Evolutionary conservation across 2,113 vertebrate species (phyloP).

Genomic region (Apodemus speciosus): DNA sequence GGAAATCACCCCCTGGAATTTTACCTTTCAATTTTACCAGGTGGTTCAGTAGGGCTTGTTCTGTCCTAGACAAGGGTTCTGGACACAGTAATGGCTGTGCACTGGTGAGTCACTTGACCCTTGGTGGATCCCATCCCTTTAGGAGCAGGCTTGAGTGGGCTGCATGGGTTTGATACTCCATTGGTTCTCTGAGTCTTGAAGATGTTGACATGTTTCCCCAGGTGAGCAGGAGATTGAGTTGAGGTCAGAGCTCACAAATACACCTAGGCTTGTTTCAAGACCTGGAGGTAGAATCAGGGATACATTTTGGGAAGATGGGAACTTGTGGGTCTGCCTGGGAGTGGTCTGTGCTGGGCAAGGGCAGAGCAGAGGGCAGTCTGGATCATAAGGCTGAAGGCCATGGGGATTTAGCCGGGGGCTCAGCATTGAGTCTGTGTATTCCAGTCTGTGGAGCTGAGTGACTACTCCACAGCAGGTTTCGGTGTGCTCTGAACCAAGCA

Average conservation of each 20-base stretch:
- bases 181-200: accelerated
- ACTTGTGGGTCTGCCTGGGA: neutral
- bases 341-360: neutral
- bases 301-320: neutral
- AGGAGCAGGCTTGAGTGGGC: neutral
- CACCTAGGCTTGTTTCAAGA: neutral
- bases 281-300: neutral
- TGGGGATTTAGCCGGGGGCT: neutral
- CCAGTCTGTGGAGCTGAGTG: accelerated
- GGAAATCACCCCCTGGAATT: neutral
- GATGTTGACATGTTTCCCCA: accelerated
- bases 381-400: neutral
- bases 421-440: neutral
- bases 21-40: neutral
- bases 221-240: neutral
- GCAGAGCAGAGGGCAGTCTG: no score
- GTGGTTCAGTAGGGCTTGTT: accelerated
- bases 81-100: accelerated
- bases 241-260: neutral
- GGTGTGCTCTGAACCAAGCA: neutral
- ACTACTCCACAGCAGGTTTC: no score
- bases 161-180: neutral
- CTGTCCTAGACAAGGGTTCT: accelerated
- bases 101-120: no score
- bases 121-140: accelerated